These are phyloP conservation scores for Lutraria lutraria DNA, from an alignment of 2,888 invertebrate genomes.

Conservation along the genomic window DNA sequence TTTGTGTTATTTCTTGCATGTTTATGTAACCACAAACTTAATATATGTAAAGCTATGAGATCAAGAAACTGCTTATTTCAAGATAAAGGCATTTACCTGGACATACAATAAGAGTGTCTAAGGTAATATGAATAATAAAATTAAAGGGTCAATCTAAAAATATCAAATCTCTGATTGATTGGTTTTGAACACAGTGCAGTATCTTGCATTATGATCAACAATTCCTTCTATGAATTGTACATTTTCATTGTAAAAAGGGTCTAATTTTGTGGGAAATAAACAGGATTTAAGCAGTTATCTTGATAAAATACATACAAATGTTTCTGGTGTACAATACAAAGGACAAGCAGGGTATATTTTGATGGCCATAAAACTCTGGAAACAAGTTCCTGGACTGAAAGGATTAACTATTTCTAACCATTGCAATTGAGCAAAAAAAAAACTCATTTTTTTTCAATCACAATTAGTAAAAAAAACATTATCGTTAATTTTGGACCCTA, in stretches of 20 bases:
- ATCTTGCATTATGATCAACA: too few relatives aligned
- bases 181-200: too few relatives aligned
- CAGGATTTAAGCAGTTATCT: background rate
- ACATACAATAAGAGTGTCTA: background rate
- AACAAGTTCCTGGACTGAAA: too few relatives aligned
- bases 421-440: too few relatives aligned
- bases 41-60: background rate
- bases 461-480: too few relatives aligned
- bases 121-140: too few relatives aligned
- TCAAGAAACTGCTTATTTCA: background rate
- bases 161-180: too few relatives aligned
- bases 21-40: background rate
- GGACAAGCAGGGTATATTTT: conserved; percentile 4
- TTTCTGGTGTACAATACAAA: background rate
- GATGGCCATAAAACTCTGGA: background rate
- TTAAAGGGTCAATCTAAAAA: too few relatives aligned
- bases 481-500: too few relatives aligned
- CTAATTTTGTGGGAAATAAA: background rate
- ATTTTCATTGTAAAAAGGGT: background rate
- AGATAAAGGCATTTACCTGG: background rate
- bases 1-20: background rate
- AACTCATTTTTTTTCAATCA: too few relatives aligned
- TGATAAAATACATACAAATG: background rate
- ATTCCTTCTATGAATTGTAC: background rate
- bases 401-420: too few relatives aligned